Percentiles rank a stretch among this genome's conserved stretches.
phyloP scores from a whole-genome alignment of 2,113 vertebrate genomes.

The Dipodomys spectabilis region DNA sequence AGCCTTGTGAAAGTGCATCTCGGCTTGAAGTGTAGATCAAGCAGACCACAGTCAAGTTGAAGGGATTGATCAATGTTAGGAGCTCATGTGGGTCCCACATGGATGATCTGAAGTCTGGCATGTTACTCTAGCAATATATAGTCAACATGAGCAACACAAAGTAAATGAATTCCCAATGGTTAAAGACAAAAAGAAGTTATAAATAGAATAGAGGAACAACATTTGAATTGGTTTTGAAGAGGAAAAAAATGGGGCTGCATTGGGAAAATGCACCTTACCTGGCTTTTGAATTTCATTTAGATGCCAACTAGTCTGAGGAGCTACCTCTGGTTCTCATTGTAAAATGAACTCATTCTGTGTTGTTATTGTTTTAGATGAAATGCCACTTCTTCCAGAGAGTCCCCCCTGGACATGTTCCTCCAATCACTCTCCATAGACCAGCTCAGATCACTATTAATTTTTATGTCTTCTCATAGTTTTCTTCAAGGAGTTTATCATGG shows the following conservation, averaged over 20 bases:
- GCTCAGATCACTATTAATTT: not conserved
- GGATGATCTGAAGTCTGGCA: not conserved
- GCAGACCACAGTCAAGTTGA: not conserved
- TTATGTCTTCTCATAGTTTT: not conserved
- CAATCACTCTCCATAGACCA: not conserved
- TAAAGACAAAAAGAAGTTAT: constrained; percentile 33
- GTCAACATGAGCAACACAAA: not conserved
- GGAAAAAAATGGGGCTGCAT: constrained; percentile 27
- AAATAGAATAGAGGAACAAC: not conserved
- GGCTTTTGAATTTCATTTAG: constrained; percentile 34
- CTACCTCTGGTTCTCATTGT: not conserved
- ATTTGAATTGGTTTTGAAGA: constrained; percentile 21
- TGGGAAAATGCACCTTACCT: constrained; percentile 6
- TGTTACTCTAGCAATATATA: not conserved
- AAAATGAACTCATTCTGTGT: constrained; percentile 15
- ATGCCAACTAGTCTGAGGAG: not conserved
- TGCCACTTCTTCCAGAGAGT: constrained; percentile 21
- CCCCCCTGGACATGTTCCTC: not conserved
- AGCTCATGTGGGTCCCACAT: not conserved
- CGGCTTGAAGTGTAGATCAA: not conserved
- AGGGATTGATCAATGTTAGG: not conserved
- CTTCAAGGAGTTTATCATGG: not conserved
- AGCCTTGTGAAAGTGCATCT: not conserved
- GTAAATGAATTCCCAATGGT: not conserved
- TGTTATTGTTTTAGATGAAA: not conserved